These are phyloP conservation scores for Caenorhabditis doughertyi DNA, from an alignment of 2,888 invertebrate species.

Conservation along the genomic window DNA sequence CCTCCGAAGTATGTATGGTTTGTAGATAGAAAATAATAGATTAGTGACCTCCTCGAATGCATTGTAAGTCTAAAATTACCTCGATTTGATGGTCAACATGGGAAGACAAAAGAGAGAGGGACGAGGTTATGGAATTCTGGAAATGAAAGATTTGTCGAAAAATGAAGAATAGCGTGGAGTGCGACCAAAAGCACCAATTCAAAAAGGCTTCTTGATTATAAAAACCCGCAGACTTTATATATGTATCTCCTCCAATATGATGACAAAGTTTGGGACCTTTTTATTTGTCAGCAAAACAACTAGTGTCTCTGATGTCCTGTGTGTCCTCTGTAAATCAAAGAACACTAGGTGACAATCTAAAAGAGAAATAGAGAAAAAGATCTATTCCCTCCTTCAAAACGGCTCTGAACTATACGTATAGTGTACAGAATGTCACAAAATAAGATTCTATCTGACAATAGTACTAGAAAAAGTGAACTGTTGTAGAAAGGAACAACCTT, in stretches of 20 bases:
- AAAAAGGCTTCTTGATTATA: background rate
- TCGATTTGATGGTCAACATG: slow-evolving; percentile 5
- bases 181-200: no score
- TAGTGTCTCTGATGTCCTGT: background rate
- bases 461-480: no score
- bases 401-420: slow-evolving; percentile 9
- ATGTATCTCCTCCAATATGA: background rate
- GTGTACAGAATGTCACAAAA: background rate
- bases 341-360: slow-evolving; percentile 7
- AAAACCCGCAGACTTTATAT: background rate
- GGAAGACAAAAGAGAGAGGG: background rate
- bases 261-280: slow-evolving; percentile 9
- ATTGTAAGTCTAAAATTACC: slow-evolving; percentile 18
- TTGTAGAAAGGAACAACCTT: no score
- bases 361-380: background rate
- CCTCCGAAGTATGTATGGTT: background rate
- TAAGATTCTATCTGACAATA: no score
- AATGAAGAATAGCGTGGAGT: background rate
- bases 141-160: background rate
- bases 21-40: background rate
- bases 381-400: background rate
- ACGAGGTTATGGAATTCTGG: background rate
- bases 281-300: slow-evolving; percentile 2
- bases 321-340: background rate
- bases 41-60: background rate